phyloP scores from a whole-genome alignment of 2,888 invertebrate genomes.

The Empis livida region DNA sequence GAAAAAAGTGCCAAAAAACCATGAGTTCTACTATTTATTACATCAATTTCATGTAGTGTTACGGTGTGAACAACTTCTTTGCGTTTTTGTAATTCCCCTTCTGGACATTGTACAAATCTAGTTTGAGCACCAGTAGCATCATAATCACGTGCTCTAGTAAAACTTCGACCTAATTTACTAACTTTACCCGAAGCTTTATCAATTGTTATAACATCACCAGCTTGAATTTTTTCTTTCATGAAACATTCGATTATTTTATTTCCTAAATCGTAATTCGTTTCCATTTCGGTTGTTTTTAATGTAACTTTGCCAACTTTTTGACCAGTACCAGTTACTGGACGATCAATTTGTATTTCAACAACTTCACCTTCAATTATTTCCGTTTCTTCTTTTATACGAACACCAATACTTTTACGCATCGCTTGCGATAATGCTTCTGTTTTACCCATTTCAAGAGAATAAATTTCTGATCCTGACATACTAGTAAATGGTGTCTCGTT shows the following conservation, averaged over 20 bases:
- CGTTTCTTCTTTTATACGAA: conserved; percentile 93
- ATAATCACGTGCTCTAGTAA: conserved; percentile 91
- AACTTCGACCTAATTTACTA: conserved; percentile 81
- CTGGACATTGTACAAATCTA: conserved; percentile 95
- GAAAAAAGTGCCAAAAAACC: conserved; percentile 96
- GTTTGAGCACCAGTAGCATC: conserved; percentile 86
- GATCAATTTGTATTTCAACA: conserved; percentile 91
- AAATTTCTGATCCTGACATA: conserved; percentile 98
- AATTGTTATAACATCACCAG: conserved; percentile 94
- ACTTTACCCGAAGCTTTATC: conserved; percentile 97
- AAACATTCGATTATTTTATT: conserved; percentile 96
- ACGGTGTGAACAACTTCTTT: conserved; percentile 98
- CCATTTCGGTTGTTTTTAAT: conserved; percentile 99
- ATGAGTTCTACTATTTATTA: conserved; percentile 95
- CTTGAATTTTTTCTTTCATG: conserved; percentile 90
- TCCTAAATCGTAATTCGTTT: conserved; percentile 96
- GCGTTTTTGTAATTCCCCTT: conserved; percentile 95
- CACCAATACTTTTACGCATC: conserved; percentile 92
- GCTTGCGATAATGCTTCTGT: conserved; percentile 97
- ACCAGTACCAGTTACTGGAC: conserved; percentile 82
- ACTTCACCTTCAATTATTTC: conserved; percentile 99
- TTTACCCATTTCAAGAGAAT: conserved; percentile 97
- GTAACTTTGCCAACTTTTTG: conserved; percentile 77
- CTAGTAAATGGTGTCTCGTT: conserved; percentile 95
- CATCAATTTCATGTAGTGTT: conserved; percentile 97